A percentile compares a stretch with the other conserved stretches of the same genome.
Conservation (phyloP, 1,140 invertebrate species). For the Popillia japonica region DNA sequence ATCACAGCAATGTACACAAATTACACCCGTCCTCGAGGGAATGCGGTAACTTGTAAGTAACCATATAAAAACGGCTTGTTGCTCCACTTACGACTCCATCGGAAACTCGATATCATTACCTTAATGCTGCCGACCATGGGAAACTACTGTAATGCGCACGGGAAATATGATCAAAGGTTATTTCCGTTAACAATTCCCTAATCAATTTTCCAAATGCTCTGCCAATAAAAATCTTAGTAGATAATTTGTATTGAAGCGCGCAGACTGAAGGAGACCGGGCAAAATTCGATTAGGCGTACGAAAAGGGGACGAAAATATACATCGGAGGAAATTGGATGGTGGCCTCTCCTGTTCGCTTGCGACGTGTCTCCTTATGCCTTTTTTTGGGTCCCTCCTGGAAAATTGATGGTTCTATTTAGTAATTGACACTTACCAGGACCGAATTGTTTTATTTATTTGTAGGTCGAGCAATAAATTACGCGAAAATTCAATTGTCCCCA, state of each 20-base stretch:
- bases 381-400: background rate
- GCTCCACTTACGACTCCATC: background rate
- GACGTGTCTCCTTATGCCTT: background rate
- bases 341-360: background rate
- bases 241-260: constrained; percentile 13
- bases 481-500: background rate
- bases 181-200: constrained; percentile 18
- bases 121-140: background rate
- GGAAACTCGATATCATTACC: constrained; percentile 1
- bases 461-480: background rate
- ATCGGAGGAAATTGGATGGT: constrained; percentile 12
- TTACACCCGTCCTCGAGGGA: no score
- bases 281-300: background rate
- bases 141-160: background rate
- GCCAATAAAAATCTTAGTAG: constrained; percentile 25
- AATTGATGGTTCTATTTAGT: constrained; percentile 20
- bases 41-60: no score
- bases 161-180: background rate
- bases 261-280: background rate
- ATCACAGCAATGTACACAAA: no score
- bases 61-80: no score
- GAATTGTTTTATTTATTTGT: background rate
- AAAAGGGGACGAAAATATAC: constrained; percentile 14
- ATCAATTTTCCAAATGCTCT: constrained; percentile 30
- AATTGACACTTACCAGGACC: background rate